Conservation (phyloP, 2,888 invertebrate species). For the Tigriopus californicus region DNA sequence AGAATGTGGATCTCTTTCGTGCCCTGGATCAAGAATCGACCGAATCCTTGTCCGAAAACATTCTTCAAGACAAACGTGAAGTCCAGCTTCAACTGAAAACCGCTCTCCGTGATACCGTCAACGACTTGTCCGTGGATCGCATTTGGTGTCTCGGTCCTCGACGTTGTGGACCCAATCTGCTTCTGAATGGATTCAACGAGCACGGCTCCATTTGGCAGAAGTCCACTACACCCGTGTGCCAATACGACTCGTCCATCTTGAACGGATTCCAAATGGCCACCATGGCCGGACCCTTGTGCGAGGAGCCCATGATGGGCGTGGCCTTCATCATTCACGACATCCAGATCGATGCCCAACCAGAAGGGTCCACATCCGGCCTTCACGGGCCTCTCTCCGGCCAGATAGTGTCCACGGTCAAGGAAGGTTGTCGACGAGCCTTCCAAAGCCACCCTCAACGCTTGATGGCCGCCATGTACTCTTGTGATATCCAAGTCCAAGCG, state of each 20-base stretch:
- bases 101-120: no score
- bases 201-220: no score
- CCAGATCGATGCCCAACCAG: slow-evolving; percentile 13
- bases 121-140: no score
- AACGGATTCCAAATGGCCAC: slow-evolving; percentile 73
- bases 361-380: neutral
- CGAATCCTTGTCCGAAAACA: no score
- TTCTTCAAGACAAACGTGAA: no score
- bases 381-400: slow-evolving; percentile 47
- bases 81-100: no score
- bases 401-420: slow-evolving; percentile 74
- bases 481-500: slow-evolving; percentile 60
- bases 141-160: slow-evolving; percentile 2
- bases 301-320: slow-evolving; percentile 90
- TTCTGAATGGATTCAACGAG: neutral
- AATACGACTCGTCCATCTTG: slow-evolving; percentile 24
- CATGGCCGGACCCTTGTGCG: slow-evolving; percentile 78
- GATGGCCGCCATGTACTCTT: slow-evolving; percentile 84
- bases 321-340: slow-evolving; percentile 57
- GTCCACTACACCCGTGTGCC: no score
- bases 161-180: neutral
- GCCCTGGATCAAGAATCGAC: neutral
- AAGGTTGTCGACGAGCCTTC: slow-evolving; percentile 69
- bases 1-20: neutral
- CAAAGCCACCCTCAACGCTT: slow-evolving; percentile 71